Conservation (phyloP, 2,113 vertebrate species). For the Protobothrops mucrosquamatus region DNA sequence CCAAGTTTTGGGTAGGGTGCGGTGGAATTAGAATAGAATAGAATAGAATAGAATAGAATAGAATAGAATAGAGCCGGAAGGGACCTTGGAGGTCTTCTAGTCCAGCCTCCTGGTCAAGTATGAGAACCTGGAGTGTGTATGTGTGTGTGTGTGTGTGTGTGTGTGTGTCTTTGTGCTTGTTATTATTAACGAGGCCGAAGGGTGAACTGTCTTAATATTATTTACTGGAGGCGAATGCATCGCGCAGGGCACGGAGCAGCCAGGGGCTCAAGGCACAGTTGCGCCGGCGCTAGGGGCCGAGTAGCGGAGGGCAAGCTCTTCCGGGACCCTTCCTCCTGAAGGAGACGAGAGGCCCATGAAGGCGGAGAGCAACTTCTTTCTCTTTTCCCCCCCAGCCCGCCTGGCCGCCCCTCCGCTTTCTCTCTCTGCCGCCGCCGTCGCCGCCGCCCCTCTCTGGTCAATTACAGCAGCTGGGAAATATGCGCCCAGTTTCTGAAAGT, state of each 20-base stretch:
- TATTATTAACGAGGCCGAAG: background rate
- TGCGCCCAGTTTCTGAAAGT: constrained; percentile 43
- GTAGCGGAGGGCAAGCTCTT: background rate
- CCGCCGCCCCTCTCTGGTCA: constrained; percentile 20
- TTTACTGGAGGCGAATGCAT: background rate
- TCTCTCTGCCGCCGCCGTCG: background rate
- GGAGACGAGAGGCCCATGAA: background rate
- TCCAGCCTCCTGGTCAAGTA: too few species aligned
- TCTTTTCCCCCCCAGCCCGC: background rate
- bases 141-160: background rate
- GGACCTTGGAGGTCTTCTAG: too few species aligned
- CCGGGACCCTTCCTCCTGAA: background rate
- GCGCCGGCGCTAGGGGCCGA: background rate
- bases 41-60: too few species aligned
- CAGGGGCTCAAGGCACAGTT: background rate
- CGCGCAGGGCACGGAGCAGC: background rate
- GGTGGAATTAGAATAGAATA: too few species aligned
- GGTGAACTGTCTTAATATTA: background rate
- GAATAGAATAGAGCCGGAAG: too few species aligned
- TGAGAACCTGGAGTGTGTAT: too few species aligned
- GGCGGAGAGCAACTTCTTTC: background rate
- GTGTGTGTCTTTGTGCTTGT: background rate
- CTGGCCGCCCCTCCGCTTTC: background rate
- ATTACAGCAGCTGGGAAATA: constrained; percentile 24
- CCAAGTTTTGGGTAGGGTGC: background rate